Evolutionary conservation across 2,113 vertebrate genomes (phyloP).

Genomic region (Psophia crepitans): DNA sequence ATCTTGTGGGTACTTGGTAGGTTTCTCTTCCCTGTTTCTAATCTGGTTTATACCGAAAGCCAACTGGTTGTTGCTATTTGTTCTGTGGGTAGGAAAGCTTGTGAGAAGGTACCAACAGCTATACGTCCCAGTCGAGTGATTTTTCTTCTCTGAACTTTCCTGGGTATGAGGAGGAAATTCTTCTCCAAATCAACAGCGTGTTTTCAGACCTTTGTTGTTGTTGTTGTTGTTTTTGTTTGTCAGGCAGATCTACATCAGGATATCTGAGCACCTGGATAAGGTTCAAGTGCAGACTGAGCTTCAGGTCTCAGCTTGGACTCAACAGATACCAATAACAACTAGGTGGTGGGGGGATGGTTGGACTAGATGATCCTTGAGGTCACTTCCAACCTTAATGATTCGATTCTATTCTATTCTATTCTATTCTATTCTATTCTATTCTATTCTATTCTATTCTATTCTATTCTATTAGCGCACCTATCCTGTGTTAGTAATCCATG

Average conservation of each 20-base stretch:
- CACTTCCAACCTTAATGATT: no score
- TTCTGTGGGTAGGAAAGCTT: constrained; percentile 19
- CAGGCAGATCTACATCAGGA: neutral
- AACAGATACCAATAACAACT: neutral
- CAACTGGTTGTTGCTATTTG: neutral
- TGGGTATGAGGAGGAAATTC: neutral
- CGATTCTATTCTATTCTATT: no score
- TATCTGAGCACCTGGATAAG: constrained; percentile 28
- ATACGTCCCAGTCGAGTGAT: fast-evolving
- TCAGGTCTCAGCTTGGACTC: constrained; percentile 39
- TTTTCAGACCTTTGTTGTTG: constrained; percentile 3
- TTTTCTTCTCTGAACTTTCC: constrained; percentile 22
- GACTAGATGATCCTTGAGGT: no score
- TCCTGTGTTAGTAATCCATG: neutral
- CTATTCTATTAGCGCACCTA: neutral
- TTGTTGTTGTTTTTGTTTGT: neutral
- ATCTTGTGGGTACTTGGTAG: neutral
- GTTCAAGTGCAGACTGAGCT: neutral
- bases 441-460: no score
- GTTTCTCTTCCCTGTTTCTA: constrained; percentile 25
- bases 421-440: no score
- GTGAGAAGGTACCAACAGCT: neutral
- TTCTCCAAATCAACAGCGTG: neutral
- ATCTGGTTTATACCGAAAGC: constrained; percentile 29
- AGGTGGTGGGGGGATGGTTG: no score